Percentiles rank a stretch among this genome's conserved stretches.
These are phyloP conservation scores for Capromys pilorides DNA, from an alignment of 2,797 vertebrate genomes.

Conservation along the genomic window DNA sequence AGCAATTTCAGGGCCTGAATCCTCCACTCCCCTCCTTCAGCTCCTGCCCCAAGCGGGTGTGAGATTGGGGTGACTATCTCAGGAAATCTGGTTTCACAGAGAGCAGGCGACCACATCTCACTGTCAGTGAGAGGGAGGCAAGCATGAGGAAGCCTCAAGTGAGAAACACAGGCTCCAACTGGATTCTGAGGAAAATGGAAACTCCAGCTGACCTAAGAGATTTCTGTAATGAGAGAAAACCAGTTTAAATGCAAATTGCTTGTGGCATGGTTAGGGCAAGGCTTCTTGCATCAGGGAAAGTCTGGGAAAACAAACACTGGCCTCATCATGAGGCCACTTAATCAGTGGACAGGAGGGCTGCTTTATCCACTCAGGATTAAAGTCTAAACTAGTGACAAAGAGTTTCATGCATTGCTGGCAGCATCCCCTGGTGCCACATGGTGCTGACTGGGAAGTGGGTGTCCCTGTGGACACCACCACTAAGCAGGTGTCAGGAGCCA, in stretches of 20 bases:
- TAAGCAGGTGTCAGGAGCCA: background rate
- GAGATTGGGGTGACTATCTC: background rate
- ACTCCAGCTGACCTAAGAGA: conserved; percentile 79
- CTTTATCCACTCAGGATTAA: conserved; percentile 65
- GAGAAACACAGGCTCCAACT: conserved; percentile 52
- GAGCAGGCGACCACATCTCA: background rate
- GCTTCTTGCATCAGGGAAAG: conserved; percentile 60
- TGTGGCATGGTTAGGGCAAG: conserved; percentile 75
- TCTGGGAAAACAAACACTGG: conserved; percentile 4
- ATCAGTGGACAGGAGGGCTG: conserved; percentile 55
- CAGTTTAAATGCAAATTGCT: conserved; percentile 87
- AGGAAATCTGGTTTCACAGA: background rate
- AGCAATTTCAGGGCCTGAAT: background rate
- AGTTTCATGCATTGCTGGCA: background rate
- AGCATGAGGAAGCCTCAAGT: conserved; percentile 35
- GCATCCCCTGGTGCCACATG: background rate
- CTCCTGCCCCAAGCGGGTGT: background rate
- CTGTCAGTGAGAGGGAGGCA: background rate
- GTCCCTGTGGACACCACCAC: background rate
- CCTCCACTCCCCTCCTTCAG: background rate
- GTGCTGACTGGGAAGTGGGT: background rate
- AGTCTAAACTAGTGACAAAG: conserved; percentile 21
- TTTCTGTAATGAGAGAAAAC: conserved; percentile 86
- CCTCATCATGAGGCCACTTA: conserved; percentile 37
- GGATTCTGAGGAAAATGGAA: conserved; percentile 71